Base-by-base conservation (phyloP, 2,888 invertebrate genomes). In the Apodemia zela region DNA sequence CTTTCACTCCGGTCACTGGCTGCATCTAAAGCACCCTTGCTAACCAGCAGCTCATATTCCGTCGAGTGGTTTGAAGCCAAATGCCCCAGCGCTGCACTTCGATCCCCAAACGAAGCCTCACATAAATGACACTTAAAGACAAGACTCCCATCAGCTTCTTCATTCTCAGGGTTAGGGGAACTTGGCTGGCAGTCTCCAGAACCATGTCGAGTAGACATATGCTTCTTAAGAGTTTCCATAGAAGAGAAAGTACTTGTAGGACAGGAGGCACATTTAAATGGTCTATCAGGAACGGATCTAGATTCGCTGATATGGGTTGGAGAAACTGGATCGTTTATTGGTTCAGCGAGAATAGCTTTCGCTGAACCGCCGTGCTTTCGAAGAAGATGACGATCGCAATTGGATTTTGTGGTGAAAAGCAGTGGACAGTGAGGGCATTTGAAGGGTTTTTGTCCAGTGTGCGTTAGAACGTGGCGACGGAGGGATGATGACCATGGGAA, bases 401-500 rank as follows among this genome's bases (percentile, higher is more conserved):
- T 99, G 10, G 98, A 98, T 82, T 99, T 99, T 0, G 98, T 99
- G 45, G 98, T 99, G 83, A 99, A 99, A 1, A 98, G 94, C 10
- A 98, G 93, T 0, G 97, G 96, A 80, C 99, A 99, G 76, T 97
- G 96, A 0, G 97, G 96, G 83, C 99, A 99, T 79, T 98, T 97
- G 91, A 96, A 99, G 0, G 99, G 99, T 79, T 99, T 99, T 80
- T 98, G 98, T 2, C 97, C 98, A 0, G 98, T 99, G 82, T 99
- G 99, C 0, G 99, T 99, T 7, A 98, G 89, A 47, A 99, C 96
- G 82, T 99, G 99, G 11, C 99, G 94, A n/a, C 98, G 94, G 33
- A 99, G 92, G 0, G 98, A 98, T 35, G 98, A 98, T 0, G 97
- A 97, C 99, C 99, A 99, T 0, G 99, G 98, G 85, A 99, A 99